Percentiles rank a stretch among this genome's conserved stretches.
Evolutionary conservation across 2,888 invertebrate species (phyloP).

Genomic region (Eurois occulta): DNA sequence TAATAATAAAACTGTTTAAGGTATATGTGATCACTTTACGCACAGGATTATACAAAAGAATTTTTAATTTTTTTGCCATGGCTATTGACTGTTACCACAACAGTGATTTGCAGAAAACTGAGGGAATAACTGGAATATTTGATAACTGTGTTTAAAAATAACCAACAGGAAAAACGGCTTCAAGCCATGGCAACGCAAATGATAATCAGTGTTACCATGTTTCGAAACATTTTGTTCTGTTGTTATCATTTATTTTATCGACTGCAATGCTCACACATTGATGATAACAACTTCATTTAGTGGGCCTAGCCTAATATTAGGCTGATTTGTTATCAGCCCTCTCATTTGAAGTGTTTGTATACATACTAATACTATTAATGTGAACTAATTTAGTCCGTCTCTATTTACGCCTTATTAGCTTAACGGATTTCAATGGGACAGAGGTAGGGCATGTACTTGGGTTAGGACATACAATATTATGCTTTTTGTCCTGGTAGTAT

Average conservation of each 20-base stretch:
- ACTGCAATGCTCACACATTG: not conserved
- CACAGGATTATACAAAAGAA: conserved; percentile 33
- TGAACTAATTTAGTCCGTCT: not conserved
- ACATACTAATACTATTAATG: not conserved
- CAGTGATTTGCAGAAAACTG: conserved; percentile 15
- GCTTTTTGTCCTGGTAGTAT: not conserved
- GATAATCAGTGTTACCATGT: not conserved
- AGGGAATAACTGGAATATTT: conserved; percentile 5
- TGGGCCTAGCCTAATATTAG: not conserved
- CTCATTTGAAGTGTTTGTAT: not conserved
- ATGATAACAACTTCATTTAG: conserved; percentile 8
- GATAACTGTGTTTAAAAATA: not conserved
- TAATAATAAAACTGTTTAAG: conserved; percentile 36
- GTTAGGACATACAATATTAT: not conserved
- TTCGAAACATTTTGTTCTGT: not conserved
- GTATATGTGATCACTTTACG: conserved; percentile 15
- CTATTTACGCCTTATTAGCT: not conserved
- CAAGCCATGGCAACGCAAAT: not conserved
- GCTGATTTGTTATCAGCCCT: not conserved
- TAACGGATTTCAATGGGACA: not conserved
- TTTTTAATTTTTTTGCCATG: conserved; percentile 42
- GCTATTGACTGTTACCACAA: not conserved
- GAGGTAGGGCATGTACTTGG: not conserved
- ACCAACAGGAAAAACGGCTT: not conserved
- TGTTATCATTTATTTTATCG: conserved; percentile 38